These are phyloP conservation scores for Chaenogobius annularis DNA, from an alignment of 2,113 vertebrate genomes.

Conservation along the genomic window DNA sequence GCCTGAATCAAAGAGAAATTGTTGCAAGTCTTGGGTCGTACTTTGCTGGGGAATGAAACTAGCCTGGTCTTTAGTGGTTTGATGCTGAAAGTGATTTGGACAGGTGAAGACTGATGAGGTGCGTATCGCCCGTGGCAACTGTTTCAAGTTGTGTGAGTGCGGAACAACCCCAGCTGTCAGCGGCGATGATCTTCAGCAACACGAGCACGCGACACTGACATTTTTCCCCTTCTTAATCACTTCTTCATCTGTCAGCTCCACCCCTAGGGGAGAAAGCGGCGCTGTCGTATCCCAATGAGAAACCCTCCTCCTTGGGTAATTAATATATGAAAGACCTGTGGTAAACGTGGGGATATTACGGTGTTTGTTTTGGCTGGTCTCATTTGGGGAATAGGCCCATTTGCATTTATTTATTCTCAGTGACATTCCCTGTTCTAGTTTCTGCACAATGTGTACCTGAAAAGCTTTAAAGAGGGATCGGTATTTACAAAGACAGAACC, in stretches of 20 bases:
- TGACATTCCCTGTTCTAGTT: slow-evolving; percentile 37
- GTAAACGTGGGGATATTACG: slow-evolving; percentile 55
- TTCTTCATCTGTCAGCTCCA: slow-evolving; percentile 73
- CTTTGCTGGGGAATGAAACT: slow-evolving; percentile 26
- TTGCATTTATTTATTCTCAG: slow-evolving; percentile 56
- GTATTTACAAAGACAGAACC: not conserved
- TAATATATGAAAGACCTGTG: slow-evolving; percentile 68
- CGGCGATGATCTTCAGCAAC: slow-evolving; percentile 63
- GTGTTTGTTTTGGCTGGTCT: slow-evolving; percentile 46
- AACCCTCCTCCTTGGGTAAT: slow-evolving; percentile 70
- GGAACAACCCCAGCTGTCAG: slow-evolving; percentile 72
- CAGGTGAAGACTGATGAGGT: slow-evolving; percentile 76
- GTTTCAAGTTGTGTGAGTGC: slow-evolving; percentile 70
- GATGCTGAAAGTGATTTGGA: slow-evolving; percentile 66
- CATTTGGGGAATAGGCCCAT: slow-evolving; percentile 51
- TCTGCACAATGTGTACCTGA: slow-evolving; percentile 17
- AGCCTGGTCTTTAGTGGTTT: slow-evolving; percentile 55
- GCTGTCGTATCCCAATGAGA: slow-evolving; percentile 64
- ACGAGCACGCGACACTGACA: slow-evolving; percentile 65
- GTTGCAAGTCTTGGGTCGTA: slow-evolving; percentile 11
- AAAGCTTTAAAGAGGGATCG: slow-evolving; percentile 3
- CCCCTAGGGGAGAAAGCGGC: slow-evolving; percentile 50
- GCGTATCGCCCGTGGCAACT: slow-evolving; percentile 72
- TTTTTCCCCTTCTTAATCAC: slow-evolving; percentile 64
- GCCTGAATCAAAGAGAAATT: slow-evolving; percentile 11